Conservation (phyloP, 2,113 vertebrate genomes). For the Percopsis transmontana region DNA sequence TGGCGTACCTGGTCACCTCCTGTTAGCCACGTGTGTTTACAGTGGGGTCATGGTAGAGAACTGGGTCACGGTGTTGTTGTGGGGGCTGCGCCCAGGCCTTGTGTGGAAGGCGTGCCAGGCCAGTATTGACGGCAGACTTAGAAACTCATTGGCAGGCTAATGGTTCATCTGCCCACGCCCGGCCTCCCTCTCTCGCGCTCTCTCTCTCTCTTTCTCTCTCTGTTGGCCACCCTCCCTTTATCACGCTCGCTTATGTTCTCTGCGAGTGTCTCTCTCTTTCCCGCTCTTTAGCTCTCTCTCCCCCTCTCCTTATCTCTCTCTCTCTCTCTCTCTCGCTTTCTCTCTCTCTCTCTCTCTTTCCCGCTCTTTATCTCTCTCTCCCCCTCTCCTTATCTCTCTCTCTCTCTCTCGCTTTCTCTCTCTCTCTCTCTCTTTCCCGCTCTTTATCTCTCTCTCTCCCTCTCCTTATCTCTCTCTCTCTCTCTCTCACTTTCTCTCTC, state of each 20-base stretch:
- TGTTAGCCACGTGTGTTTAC: too few relatives aligned
- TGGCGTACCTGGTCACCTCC: background rate
- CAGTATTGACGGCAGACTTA: background rate
- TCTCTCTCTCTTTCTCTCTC: background rate
- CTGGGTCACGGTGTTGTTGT: background rate
- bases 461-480: too few relatives aligned
- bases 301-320: too few relatives aligned
- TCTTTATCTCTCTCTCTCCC: background rate
- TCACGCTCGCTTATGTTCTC: background rate
- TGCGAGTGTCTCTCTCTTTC: background rate
- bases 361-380: too few relatives aligned
- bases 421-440: background rate
- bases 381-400: too few relatives aligned
- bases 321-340: too few relatives aligned
- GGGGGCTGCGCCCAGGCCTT: background rate
- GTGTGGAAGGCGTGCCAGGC: background rate
- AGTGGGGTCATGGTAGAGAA: too few relatives aligned
- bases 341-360: too few relatives aligned
- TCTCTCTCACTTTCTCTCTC: background rate
- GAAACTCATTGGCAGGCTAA: constrained; percentile 17
- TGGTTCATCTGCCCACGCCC: constrained; percentile 19
- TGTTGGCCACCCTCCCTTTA: background rate
- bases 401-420: too few relatives aligned
- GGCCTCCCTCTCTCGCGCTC: constrained; percentile 5
- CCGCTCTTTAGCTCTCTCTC: background rate